Base-by-base conservation (phyloP, 2,797 vertebrate species). In the Molossus molossus region DNA sequence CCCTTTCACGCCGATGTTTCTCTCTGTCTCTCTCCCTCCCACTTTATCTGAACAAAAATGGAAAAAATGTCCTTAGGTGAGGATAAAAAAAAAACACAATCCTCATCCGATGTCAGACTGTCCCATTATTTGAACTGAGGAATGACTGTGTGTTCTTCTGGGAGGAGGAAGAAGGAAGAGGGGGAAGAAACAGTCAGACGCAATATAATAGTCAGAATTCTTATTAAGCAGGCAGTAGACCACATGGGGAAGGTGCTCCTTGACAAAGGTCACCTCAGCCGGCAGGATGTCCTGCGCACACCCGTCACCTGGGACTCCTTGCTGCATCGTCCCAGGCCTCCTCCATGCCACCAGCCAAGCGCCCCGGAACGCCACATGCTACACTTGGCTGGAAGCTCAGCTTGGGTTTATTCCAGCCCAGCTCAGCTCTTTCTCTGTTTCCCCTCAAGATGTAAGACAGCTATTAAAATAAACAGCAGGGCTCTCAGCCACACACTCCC, bases 391-490 rank as follows among this genome's bases (percentile, higher is more conserved):
- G 21, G 72, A 18, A 88, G 45, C 33, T 70, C 25, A 50, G 64
- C 75, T 84, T 95, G 96, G 79, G 70, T 89, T 50, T 10, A 13
- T 73, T 85, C 90, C 96, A 94, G 70, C 12, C 50, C 64, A 87
- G 45, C 53, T 87, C 73, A 91, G 94, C 91, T 82, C 88, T 81
- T 94, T 84, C 86, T 84, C 70, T n/a, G 48, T 37, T 60, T 72
- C 37, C 93, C 91, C 57, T 72, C 87, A 73, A 97, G 82, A 88
- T 48, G 64, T 62, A 87, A 96, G 77, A 72, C 76, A 50, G 37
- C 79, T 82, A 88, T 95, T 92, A 96, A 91, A 91, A 94, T 81
- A 94, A 92, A 81, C 33, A 91, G 80, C 87, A 90, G 93, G 50
- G 33, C 40, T 82, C 77, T 80, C 37, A 15, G 69, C 53, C 40